These are phyloP conservation scores for Odontamblyopus rebecca DNA, from an alignment of 2,797 vertebrate genomes.

Conservation along the genomic window DNA sequence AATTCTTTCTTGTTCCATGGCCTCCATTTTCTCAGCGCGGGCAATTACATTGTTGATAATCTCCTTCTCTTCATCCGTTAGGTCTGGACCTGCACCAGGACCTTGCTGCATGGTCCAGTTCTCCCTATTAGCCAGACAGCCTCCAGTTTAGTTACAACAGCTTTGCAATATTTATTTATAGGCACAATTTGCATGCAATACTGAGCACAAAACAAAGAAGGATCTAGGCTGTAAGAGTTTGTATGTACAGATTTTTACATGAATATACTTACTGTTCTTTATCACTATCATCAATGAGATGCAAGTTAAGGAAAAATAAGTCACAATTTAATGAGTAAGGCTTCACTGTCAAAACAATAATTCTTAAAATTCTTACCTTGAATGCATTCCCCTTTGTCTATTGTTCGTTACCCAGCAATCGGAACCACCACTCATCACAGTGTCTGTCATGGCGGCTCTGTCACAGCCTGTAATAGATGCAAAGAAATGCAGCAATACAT, in stretches of 20 bases:
- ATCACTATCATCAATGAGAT: slow-evolving; percentile 58
- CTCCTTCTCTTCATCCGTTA: slow-evolving; percentile 96
- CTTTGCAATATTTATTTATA: slow-evolving; percentile 11
- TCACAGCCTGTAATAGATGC: slow-evolving; percentile 35
- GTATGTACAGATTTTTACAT: not conserved
- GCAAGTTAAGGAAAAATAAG: slow-evolving; percentile 44
- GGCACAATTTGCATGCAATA: slow-evolving; percentile 13
- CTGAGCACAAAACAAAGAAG: not conserved
- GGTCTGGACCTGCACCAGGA: slow-evolving; percentile 75
- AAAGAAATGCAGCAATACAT: not conserved
- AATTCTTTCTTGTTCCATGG: slow-evolving; percentile 96
- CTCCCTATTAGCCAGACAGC: slow-evolving; percentile 60
- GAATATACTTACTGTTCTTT: slow-evolving; percentile 75
- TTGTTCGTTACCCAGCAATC: slow-evolving; percentile 74
- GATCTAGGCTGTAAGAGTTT: not conserved
- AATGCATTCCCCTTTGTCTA: slow-evolving; percentile 67
- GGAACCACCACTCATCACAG: slow-evolving; percentile 72
- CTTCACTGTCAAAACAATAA: not conserved
- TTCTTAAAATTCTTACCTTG: slow-evolving; percentile 56
- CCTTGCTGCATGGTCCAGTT: slow-evolving; percentile 71
- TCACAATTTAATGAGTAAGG: slow-evolving; percentile 24
- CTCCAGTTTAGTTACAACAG: slow-evolving; percentile 18
- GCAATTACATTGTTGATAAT: slow-evolving; percentile 94
- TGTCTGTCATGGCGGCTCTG: slow-evolving; percentile 74
- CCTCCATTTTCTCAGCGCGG: slow-evolving; percentile 95